A percentile compares a stretch with the other conserved stretches of the same genome.
These are phyloP conservation scores for Hirundo rustica DNA, from an alignment of 2,797 vertebrate genomes.

Conservation along the genomic window DNA sequence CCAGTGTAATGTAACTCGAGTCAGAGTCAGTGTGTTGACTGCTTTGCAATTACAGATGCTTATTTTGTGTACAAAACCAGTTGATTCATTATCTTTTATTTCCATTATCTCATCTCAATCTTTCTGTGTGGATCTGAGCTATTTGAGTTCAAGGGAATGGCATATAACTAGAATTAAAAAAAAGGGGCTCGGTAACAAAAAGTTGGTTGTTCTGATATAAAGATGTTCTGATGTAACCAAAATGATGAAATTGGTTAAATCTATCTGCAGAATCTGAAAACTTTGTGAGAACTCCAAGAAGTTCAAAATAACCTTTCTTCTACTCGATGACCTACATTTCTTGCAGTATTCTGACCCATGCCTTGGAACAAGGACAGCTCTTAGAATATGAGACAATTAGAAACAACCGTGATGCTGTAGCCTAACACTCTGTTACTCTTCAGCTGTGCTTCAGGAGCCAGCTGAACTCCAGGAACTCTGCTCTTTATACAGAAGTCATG, in stretches of 20 bases:
- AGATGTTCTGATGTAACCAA: constrained; percentile 6
- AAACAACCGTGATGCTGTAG: neutral
- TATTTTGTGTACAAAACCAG: constrained; percentile 6
- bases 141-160: neutral
- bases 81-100: constrained; percentile 6
- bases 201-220: neutral
- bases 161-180: neutral
- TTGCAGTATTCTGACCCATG: neutral
- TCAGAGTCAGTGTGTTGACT: neutral
- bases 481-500: neutral
- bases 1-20: neutral
- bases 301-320: neutral
- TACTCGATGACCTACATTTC: neutral
- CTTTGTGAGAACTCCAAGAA: neutral
- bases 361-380: neutral
- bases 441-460: neutral
- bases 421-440: neutral
- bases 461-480: neutral
- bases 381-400: neutral
- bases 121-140: constrained; percentile 14
- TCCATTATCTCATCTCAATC: constrained; percentile 21
- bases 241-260: neutral
- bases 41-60: neutral
- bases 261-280: neutral
- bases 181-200: neutral